Base-by-base conservation (phyloP, 2,113 vertebrate species). In the Entomyzon cyanotis region DNA sequence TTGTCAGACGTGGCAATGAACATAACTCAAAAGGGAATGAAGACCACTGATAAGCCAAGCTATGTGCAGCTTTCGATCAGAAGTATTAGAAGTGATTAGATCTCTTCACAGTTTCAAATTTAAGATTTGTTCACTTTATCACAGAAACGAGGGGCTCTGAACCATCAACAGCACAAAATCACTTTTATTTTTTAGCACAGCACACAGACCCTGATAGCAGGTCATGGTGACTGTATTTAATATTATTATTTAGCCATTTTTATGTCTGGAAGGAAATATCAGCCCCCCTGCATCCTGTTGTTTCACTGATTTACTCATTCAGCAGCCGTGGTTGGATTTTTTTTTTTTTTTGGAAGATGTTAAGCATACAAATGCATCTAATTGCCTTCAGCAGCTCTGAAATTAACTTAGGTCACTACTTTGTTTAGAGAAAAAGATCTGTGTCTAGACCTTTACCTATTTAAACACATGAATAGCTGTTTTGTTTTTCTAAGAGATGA, bases 371-470 rank as follows among this genome's bases (percentile, higher is more conserved):
- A 78, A 92, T 20, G 5, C 56, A 18, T 7, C 5, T 81, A 95
- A 87, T 90, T 92, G 83, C 76, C 68, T 90, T 93, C 73, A 92
- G 93, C 58, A 75, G 80, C 86, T 94, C 90, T 82, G 76, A 94
- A 96, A 96, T 93, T 76, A 96, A 75, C 85, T 94, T 94, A 84
- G 67, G 75, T 50, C 89, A 79, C 84, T 78, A n/a, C 15, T 89
- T 89, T 73, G 67, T 88, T 86, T 60, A 56, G 76, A 59, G 35
- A 79, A 70, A 80, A 92, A 67, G 30, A 90, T 90, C 75, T 89
- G 31, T 94, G 81, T 82, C 65, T 89, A 52, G 81, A 95, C 49
- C 49, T 75, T 93, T 90, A 83, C 65, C 59, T 88, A 21, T 74
- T 88, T 94, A 84, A 94, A 77, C 47, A 55, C 13, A 33, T 33